Conservation (phyloP, 2,113 vertebrate species). For the Calyptommatus sinebrachiatus region DNA sequence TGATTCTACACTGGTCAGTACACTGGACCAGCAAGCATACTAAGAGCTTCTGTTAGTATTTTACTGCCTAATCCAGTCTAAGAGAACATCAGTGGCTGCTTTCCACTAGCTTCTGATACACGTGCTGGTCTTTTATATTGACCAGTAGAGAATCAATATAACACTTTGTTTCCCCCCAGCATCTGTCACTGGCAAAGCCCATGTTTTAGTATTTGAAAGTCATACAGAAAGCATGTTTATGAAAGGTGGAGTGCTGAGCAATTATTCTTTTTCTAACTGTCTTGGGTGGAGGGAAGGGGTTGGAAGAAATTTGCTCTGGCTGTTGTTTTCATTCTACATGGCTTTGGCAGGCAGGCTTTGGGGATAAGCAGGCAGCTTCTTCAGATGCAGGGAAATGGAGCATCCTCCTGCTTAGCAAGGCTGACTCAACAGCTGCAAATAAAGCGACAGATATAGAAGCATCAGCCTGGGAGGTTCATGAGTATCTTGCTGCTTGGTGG, state of each 20-base stretch:
- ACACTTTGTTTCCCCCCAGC: background rate
- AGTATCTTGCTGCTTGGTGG: background rate
- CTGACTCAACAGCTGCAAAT: background rate
- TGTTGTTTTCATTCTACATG: constrained; percentile 12
- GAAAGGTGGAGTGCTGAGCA: background rate
- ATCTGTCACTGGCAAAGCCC: background rate
- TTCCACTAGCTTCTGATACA: no score
- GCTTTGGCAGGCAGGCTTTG: constrained; percentile 12
- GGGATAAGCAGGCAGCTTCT: background rate
- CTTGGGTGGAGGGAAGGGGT: background rate
- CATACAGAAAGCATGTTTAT: background rate
- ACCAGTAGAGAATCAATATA: background rate
- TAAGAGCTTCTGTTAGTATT: no score
- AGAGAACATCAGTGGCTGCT: no score
- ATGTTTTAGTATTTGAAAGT: background rate
- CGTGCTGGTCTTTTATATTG: no score
- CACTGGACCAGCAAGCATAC: no score
- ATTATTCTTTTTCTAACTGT: background rate
- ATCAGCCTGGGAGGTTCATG: background rate
- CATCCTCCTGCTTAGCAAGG: background rate
- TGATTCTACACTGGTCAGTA: no score
- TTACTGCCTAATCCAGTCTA: no score
- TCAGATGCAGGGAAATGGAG: background rate
- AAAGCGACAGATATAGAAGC: background rate
- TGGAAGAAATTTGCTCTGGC: background rate